Evolutionary conservation across 2,888 invertebrate species (phyloP), one percentile per base, ranked within the genome.

Genomic region (Melanostoma scalare): DNA sequence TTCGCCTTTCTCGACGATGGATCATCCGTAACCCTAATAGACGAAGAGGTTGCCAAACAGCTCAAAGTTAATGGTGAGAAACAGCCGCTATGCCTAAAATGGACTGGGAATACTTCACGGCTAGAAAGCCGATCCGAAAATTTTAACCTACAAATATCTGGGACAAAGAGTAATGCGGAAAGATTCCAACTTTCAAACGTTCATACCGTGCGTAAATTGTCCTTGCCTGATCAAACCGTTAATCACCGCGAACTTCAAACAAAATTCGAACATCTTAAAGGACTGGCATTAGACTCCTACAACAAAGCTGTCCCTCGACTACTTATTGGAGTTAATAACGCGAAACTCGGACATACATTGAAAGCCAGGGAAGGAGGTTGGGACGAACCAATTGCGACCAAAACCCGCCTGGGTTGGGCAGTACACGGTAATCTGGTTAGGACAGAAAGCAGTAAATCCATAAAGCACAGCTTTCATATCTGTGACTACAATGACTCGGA

Each of bases 1-100:
- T 86, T 55, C 30, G 79, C 77, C 6, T 80, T 85, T 65, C 46
- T 85, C 55, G 61, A 75, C 44, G 75, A 85, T 3, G 85, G 85
- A n/a, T 53, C 36, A 36, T 53, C 36, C 36, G 50, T 84, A 6
- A 79, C 80, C 31, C 31, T 86, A 4, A 74, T 69, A n/a, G 53
- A 53, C 53, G 40, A 38, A 8, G 56, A 56, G 40, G n/a, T 56
- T 30, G 20, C 40, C 20, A 56, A 8, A 3, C 56, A 52, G 33
- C 33, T 52, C 31, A 33, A 52, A 3, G 8, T 33, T 33, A 9
- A 6, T 0, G 52, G 33, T 52, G 9, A 5, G n/a, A 31, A 31
- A 8, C 52, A 33, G 10, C 52, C 6, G 8, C 31, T 52, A 3
- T 52, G 52, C 9, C 10, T 52, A n/a, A 52, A 33, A n/a, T 52